These are phyloP conservation scores for Achroia grisella DNA, from an alignment of 1,140 invertebrate species.

Conservation along the genomic window DNA sequence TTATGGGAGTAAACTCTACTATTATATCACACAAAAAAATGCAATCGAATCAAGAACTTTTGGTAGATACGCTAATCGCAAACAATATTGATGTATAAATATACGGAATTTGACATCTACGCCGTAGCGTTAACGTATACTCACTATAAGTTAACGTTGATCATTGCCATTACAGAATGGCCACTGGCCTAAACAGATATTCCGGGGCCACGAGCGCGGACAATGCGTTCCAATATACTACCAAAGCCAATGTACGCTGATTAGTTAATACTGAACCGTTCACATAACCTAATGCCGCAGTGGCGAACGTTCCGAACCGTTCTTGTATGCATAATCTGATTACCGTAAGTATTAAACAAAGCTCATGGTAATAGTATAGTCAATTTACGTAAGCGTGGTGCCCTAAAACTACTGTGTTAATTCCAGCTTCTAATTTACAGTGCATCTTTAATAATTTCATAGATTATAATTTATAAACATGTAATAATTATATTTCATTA, in stretches of 20 bases:
- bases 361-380: slow-evolving; percentile 47
- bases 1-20: no score
- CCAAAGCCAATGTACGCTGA: slow-evolving; percentile 64
- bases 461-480: no score
- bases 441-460: no score
- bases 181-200: slow-evolving; percentile 69
- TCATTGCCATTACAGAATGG: slow-evolving; percentile 58
- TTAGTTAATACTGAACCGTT: slow-evolving; percentile 66
- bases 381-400: slow-evolving; percentile 34
- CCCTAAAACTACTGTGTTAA: slow-evolving; percentile 12
- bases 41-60: no score
- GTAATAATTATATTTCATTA: no score
- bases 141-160: slow-evolving; percentile 41
- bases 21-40: no score
- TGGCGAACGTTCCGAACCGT: slow-evolving; percentile 50
- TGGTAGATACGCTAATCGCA: no score
- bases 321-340: slow-evolving; percentile 72
- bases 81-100: no score
- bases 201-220: slow-evolving; percentile 62
- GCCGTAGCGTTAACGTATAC: no score
- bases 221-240: slow-evolving; percentile 65
- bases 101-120: no score
- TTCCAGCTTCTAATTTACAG: slow-evolving; percentile 15
- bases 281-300: slow-evolving; percentile 59
- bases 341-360: slow-evolving; percentile 67